Conservation (phyloP, 37 sponge, comb jelly and placozoan genomes). For the Halichondria panicea region DNA sequence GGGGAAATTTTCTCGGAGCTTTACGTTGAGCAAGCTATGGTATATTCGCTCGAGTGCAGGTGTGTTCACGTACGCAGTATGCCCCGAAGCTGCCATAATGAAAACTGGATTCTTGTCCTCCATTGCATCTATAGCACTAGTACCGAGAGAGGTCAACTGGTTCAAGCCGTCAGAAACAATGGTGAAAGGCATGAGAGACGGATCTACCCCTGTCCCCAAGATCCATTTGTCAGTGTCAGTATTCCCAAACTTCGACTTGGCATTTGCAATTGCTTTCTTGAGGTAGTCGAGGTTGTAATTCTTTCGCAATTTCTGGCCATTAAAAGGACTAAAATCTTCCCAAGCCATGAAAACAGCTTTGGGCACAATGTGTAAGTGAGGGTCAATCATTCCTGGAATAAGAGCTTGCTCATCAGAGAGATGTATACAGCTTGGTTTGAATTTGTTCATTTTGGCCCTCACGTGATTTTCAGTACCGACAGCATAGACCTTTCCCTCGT, state of each 20-base stretch:
- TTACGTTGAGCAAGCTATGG: not conserved
- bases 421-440: not conserved
- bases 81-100: slow-evolving; percentile 16
- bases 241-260: not conserved
- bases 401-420: slow-evolving; percentile 3
- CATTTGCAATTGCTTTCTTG: not conserved
- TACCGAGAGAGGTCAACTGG: not conserved
- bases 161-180: slow-evolving; percentile 1
- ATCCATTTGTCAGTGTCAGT: slow-evolving; percentile 4
- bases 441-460: not conserved
- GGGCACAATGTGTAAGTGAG: slow-evolving; percentile 8
- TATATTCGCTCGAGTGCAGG: not conserved
- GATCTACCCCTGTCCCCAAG: slow-evolving; percentile 5
- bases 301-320: slow-evolving; percentile 16
- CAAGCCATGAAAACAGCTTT: slow-evolving; percentile 1
- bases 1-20: not conserved
- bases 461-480: slow-evolving; percentile 1
- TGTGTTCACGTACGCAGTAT: slow-evolving; percentile 26
- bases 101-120: slow-evolving; percentile 8
- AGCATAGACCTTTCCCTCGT: slow-evolving; percentile 18
- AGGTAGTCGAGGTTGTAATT: not conserved
- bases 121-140: not conserved
- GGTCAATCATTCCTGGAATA: slow-evolving; percentile 25
- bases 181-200: slow-evolving; percentile 7
- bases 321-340: slow-evolving; percentile 23